phyloP scores from a whole-genome alignment of 2,888 invertebrate genomes.

The Tinea trinotella region DNA sequence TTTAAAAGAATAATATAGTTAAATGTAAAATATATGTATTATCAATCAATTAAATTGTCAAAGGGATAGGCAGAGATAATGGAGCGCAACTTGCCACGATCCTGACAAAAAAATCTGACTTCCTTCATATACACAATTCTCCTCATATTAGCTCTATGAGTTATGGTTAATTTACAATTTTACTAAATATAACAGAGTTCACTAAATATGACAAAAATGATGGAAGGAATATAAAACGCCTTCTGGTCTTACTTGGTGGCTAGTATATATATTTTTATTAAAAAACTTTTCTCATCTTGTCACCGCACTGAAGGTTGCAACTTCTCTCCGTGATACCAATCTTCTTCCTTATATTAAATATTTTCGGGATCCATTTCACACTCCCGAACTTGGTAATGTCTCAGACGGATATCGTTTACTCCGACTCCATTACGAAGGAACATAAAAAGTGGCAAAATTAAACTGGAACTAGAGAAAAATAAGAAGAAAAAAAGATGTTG shows the following conservation, averaged over 20 bases:
- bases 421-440: conserved; percentile 1
- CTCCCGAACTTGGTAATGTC: conserved; percentile 15
- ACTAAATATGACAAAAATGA: conserved; percentile 10
- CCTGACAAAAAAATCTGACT: too few species aligned
- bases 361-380: conserved; percentile 36
- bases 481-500: conserved; percentile 29
- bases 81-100: too few species aligned
- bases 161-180: background rate
- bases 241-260: background rate
- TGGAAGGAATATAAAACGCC: conserved; percentile 1
- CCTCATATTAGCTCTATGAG: background rate
- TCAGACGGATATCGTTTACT: conserved; percentile 8
- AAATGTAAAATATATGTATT: too few species aligned
- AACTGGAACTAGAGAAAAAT: conserved; percentile 18
- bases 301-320: conserved; percentile 39
- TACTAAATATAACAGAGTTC: too few species aligned
- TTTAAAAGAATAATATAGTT: too few species aligned
- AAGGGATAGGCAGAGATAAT: too few species aligned
- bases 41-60: too few species aligned
- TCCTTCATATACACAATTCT: too few species aligned
- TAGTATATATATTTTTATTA: conserved; percentile 39
- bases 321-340: conserved; percentile 34
- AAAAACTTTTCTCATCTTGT: conserved; percentile 51
- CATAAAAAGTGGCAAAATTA: conserved; percentile 6
- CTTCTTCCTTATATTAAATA: conserved; percentile 46